Conservation (phyloP, 2,888 invertebrate species). For the Chymomyza fuscimana region DNA sequence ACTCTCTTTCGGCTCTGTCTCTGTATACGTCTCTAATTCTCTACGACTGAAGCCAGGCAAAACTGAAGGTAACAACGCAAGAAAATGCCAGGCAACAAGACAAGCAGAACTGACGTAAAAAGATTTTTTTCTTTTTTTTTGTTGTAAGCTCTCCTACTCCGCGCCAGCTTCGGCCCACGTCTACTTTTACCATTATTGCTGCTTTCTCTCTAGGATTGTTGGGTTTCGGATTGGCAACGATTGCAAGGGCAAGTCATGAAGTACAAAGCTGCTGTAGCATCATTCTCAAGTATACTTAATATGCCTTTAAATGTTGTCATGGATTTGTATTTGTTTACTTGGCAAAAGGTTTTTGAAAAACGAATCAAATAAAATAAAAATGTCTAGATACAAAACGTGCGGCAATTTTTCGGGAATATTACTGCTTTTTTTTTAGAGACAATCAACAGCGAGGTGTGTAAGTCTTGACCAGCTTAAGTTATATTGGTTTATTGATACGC, state of each 20-base stretch:
- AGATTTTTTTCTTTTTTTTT: slow-evolving; percentile 56
- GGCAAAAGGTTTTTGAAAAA: slow-evolving; percentile 28
- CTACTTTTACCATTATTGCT: not conserved
- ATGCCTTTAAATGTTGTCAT: slow-evolving; percentile 57
- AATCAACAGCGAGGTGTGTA: too few species aligned
- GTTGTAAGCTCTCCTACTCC: slow-evolving; percentile 1
- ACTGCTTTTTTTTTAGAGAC: too few species aligned
- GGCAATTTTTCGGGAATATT: not conserved
- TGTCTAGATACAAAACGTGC: not conserved
- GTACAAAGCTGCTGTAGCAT: slow-evolving; percentile 13
- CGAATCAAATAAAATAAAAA: slow-evolving; percentile 13
- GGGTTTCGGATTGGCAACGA: slow-evolving; percentile 28
- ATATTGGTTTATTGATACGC: too few species aligned
- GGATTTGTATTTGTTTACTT: slow-evolving; percentile 47
- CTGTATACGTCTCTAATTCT: not conserved
- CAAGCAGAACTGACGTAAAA: slow-evolving; percentile 74
- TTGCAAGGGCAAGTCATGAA: slow-evolving; percentile 28
- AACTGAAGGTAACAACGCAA: slow-evolving; percentile 73
- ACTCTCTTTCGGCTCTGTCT: not conserved
- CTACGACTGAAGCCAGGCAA: not conserved
- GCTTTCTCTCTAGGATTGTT: not conserved
- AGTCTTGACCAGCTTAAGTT: too few species aligned
- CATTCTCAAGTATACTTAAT: slow-evolving; percentile 25
- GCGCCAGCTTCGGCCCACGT: not conserved
- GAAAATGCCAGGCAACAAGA: slow-evolving; percentile 78